Evolutionary conservation across 2,113 vertebrate species (phyloP).

Genomic region (Passer montanus): DNA sequence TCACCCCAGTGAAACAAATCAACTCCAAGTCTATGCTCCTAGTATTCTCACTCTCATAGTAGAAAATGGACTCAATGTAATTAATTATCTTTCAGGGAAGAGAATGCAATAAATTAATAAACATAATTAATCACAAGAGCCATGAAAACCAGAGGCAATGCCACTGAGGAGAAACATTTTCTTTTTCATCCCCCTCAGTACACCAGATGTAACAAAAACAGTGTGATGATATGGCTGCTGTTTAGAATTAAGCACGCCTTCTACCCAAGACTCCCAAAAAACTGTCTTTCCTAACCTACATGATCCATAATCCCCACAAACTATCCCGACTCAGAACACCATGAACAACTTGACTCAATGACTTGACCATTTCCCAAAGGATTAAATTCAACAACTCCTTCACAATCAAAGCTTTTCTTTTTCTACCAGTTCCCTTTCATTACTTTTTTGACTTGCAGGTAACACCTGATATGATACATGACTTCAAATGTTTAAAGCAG

Average conservation of each 20-base stretch:
- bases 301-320: not conserved
- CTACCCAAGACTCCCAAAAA: not conserved
- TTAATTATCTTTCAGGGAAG: not conserved
- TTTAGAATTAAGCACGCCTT: not conserved
- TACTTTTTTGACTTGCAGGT: not conserved
- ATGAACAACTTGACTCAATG: not conserved
- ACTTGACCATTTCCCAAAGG: not conserved
- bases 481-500: not conserved
- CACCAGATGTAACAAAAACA: not conserved
- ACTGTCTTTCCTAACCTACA: not conserved
- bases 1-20: not conserved
- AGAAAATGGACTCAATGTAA: not conserved
- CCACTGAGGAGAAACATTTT: not conserved
- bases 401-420: not conserved
- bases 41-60: not conserved
- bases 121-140: not conserved
- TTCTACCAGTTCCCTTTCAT: not conserved
- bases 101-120: not conserved
- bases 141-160: not conserved
- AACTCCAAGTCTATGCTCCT: not conserved
- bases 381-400: not conserved
- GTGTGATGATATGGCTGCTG: fast-evolving
- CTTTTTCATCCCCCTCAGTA: not conserved
- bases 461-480: not conserved
- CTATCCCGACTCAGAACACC: not conserved